Percentiles rank a stretch among this genome's conserved stretches.
These are phyloP conservation scores for Oceanodroma tethys DNA, from an alignment of 2,113 vertebrate species.

Conservation along the genomic window DNA sequence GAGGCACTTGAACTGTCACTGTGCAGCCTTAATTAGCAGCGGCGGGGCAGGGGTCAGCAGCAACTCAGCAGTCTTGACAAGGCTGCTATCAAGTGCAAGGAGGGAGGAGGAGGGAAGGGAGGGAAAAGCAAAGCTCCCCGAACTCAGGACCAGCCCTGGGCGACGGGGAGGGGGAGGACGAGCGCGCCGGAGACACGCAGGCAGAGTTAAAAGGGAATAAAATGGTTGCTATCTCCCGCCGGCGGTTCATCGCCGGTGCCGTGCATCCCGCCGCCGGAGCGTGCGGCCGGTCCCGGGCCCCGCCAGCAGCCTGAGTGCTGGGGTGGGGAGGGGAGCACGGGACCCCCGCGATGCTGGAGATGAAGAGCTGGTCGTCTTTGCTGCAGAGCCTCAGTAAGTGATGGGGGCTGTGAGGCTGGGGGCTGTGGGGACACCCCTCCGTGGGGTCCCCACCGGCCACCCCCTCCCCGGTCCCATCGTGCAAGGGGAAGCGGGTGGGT, in stretches of 20 bases:
- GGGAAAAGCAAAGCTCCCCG: conserved; percentile 37
- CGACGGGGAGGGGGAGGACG: neutral
- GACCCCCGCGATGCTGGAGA: conserved; percentile 23
- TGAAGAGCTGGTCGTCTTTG: conserved; percentile 69
- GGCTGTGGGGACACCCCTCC: neutral
- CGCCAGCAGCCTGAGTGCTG: neutral
- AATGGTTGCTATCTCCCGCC: conserved; percentile 36
- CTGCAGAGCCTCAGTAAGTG: conserved; percentile 75
- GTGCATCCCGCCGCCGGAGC: neutral
- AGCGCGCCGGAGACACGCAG: neutral
- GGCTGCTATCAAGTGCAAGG: conserved; percentile 80
- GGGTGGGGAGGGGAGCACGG: neutral
- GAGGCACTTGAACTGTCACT: conserved; percentile 89
- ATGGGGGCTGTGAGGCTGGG: neutral
- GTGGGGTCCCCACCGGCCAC: rapidly evolving
- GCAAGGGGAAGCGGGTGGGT: neutral
- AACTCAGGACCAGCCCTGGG: conserved; percentile 65
- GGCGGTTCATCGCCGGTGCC: neutral
- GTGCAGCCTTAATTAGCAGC: conserved; percentile 93
- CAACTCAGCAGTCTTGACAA: conserved; percentile 82
- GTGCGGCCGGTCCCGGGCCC: neutral
- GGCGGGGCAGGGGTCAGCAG: conserved; percentile 85
- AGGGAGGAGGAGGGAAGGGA: conserved; percentile 36
- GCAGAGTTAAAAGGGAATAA: conserved; percentile 48
- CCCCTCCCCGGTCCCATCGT: rapidly evolving